Evolutionary conservation across 2,113 vertebrate species (phyloP), one percentile per base, ranked within the genome.

Genomic region (Symphodus melops): DNA sequence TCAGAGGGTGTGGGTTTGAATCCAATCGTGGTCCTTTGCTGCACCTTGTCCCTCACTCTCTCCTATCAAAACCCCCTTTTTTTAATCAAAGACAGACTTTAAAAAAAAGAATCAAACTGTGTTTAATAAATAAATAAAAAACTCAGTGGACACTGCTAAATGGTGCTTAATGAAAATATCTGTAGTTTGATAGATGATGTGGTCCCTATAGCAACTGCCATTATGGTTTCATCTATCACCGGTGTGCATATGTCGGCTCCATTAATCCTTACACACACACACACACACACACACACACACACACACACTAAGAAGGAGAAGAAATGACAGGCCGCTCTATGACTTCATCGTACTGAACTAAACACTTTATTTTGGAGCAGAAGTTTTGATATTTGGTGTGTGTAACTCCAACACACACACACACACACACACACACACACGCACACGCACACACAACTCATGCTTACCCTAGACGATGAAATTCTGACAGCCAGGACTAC

Each of bases 381-480:
- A 11, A 13, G n/a, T 20, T 62, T 52, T 41, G 61, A 63, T 74
- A 74, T 77, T 80, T 68, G 8, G 39, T 48, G 17, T 3, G 6
- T 28, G 5, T 41, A 10, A 11, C 39, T 41, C 39, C 39, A 11
- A 20, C 49, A 51, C 53, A 25, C 21, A 25, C 53, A 54, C 21
- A 28, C 21, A 14, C 53, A 28, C 53, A 54, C 53, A 25, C 11
- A 25, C 51, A 53, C 51, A 28, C 53, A 25, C 4, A 54, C 9
- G 1, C 10, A 11, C 21, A 25, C 53, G 16, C 11, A 25, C 51
- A 53, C 51, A 13, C 53, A 25, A 3, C 52, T 23, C 36, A 42
- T 17, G 44, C 67, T 85, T 75, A 77, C 58, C 75, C 65, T 54
- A 66, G 58, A 79, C 66, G 52, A 77, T 67, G 72, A 84, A 76